Base-by-base conservation (phyloP, 2,797 vertebrate genomes). In the Sphenodon punctatus region DNA sequence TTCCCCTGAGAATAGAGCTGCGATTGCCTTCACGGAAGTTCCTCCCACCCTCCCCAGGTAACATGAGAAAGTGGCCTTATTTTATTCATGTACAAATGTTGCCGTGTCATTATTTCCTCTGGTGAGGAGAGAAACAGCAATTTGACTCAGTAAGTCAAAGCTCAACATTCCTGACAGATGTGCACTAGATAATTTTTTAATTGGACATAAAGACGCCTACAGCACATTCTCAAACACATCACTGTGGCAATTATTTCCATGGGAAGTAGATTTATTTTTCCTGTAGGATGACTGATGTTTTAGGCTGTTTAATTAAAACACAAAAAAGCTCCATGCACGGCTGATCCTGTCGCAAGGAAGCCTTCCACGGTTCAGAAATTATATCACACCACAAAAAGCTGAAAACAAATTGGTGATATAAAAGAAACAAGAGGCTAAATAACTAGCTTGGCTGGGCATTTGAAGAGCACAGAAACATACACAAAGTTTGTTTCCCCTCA, bases 231-330 rank as follows among this genome's bases (percentile, higher is more conserved):
- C 70, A 80, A 20, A 8, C 58, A 30, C 16, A 58, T 82, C 23
- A 14, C 59, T 56, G n/a, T 55, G 38, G 27, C 14, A 76, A 45
- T 71, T 61, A 85, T 86, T 88, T 88, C 43, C 43, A 46, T 30
- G 76, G 45, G 30, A 88, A 88, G 67, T 75, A 76, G 67, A 79
- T 77, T 79, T 85, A 85, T 86, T 78, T 75, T 82, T 39, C 73
- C 80, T 69, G 49, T 8, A 30, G 48, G 72, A 12, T 81, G 71
- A 65, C 85, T 74, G 51, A 75, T 85, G 39, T 71, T 78, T 65
- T 78, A 66, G 78, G 67, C 30, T 64, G 86, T 83, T 92, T 86
- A 89, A 90, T 93, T 86, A 91, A 91, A 88, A 92, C 67, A 72
- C 60, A 85, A 67, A 61, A n/a, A 87, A 85, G 65, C 69, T 89